Evolutionary conservation across 2,797 vertebrate species (phyloP), one percentile per base, ranked within the genome.

Genomic region (Sus cebifrons): DNA sequence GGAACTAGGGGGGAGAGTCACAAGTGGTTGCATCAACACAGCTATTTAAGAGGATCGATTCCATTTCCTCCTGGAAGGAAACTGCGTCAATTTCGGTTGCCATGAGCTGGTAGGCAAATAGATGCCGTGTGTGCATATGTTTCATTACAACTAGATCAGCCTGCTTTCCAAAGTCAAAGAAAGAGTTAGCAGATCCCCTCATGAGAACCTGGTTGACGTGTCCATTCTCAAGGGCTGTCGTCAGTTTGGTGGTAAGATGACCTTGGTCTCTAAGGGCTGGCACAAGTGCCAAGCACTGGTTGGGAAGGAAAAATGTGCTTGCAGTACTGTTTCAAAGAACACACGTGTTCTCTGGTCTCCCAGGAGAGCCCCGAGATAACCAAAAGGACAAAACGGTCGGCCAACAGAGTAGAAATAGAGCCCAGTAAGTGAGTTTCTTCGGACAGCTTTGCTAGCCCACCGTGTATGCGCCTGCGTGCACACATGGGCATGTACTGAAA

Each of bases 251-350:
- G 2, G 40, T 68, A 7, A 44, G 15, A 3, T 65, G 54, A 1
- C 25, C 8, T 0, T 0, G 0, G 52, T 82, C 20, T 17, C 2
- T 56, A 27, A 81, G 44, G n/a, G 0, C 13, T 18, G 75, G 7
- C 52, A 5, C 8, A 10, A 74, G 9, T 54, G 58, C 54, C 23
- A 6, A 54, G 20, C 0, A 0, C 23, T 6, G 4, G 49, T 1
- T 15, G n/a, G 60, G 29, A 49, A 68, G 62, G 60, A 78, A 6
- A 11, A 58, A 49, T 0, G 4, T 12, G 20, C 56, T 8, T 21
- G 9, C 60, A 12, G 27, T 27, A 29, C 49, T n/a, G 7, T 62
- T 54, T 86, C 27, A 5, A 36, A 70, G 79, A 81, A 77, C 44
- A 21, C 17, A 0, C 0, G 0, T 60, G 23, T 86, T 67, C 82